Base-by-base conservation (phyloP, 2,888 invertebrate species). In the Vanessa cardui region DNA sequence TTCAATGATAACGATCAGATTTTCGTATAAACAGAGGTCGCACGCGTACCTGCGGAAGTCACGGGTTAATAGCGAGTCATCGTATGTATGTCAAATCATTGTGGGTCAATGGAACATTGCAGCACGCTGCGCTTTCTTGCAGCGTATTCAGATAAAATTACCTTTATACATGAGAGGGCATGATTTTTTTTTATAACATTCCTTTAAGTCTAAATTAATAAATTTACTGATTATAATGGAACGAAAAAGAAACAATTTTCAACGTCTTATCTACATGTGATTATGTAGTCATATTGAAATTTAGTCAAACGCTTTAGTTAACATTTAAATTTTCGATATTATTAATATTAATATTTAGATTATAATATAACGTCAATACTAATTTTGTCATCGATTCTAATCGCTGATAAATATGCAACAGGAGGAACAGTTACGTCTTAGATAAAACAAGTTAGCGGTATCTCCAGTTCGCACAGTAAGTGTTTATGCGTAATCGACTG, bases 21-120 rank as follows among this genome's bases (percentile, higher is more conserved):
- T 58, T 58, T 44, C 58, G 56, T 61, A 39, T 54, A 56, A 18
- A 31, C 20, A 59, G 62, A 67, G 71, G 71, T 69, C 69, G 69
- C 69, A 66, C 62, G 64, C 69, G 62, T 52, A 61, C 39, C 61
- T 31, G 66, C 68, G 68, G 71, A 72, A 70, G 68, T 71, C 71
- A 68, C 68, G 64, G 71, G 71, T 71, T 71, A 72, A 68, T 66
- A 69, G 66, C 68, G 61, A 71, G 68, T 64, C 79, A 74, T 77
- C 75, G 81, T 82, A 85, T 87, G 87, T 88, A 82, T 85, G 87
- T 78, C 84, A 82, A 77, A 80, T 72, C 77, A 74, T 77, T 81
- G 85, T 89, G 79, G 89, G 90, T 87, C 85, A 90, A 80, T 87
- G 83, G 89, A 81, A 86, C 89, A 80, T 76, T 77, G 79, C 77